These are phyloP conservation scores for Helarctos malayanus DNA, from an alignment of 2,797 vertebrate genomes.

Conservation along the genomic window DNA sequence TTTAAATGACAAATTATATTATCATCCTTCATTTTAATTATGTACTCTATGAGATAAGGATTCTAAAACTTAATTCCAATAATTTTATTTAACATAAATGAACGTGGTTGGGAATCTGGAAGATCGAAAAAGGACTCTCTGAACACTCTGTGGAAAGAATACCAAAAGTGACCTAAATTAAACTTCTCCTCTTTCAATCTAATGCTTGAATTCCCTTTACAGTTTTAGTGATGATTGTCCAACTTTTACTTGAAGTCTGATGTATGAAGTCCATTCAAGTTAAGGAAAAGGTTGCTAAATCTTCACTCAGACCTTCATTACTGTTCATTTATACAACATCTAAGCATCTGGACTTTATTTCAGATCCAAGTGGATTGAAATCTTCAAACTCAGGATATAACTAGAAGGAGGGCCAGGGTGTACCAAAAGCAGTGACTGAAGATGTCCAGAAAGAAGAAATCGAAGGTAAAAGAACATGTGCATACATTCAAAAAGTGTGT, in stretches of 20 bases:
- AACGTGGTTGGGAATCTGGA: neutral
- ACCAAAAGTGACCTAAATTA: neutral
- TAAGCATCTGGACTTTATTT: neutral
- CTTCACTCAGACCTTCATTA: neutral
- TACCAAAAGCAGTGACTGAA: neutral
- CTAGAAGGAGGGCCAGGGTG: neutral
- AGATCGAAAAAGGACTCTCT: neutral
- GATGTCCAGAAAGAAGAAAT: neutral
- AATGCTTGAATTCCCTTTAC: neutral
- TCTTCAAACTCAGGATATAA: neutral
- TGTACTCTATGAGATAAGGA: neutral
- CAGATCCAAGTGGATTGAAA: neutral
- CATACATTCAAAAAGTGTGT: neutral
- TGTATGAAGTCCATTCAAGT: neutral
- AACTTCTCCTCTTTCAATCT: neutral
- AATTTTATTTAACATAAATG: neutral
- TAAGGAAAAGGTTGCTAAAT: neutral
- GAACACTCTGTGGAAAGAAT: neutral
- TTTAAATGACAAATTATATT: neutral
- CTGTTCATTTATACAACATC: neutral
- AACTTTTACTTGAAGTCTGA: neutral
- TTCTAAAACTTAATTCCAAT: neutral
- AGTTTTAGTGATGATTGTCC: constrained; percentile 19
- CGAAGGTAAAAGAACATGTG: neutral
- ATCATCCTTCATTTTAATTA: neutral